Percentiles rank a stretch among this genome's conserved stretches.
phyloP scores from a whole-genome alignment of 2,888 invertebrate genomes.

The Eupeodes luniger region DNA sequence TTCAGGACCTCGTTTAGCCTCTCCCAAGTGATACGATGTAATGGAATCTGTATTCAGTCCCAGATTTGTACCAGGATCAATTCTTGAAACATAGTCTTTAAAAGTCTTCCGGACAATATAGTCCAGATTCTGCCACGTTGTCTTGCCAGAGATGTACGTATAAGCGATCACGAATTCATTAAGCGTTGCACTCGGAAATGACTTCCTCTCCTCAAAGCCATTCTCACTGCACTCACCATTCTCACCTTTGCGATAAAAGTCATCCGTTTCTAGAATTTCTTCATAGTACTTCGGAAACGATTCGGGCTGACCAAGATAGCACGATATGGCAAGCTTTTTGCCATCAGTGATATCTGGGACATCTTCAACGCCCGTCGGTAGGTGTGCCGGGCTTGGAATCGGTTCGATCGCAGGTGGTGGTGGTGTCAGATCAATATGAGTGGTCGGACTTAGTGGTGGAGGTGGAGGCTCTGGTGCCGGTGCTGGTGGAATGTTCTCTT shows the following conservation, averaged over 20 bases:
- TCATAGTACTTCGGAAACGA: constrained; percentile 89
- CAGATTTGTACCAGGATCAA: constrained; percentile 96
- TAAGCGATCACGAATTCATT: constrained; percentile 94
- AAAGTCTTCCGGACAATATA: constrained; percentile 95
- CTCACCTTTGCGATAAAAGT: constrained; percentile 86
- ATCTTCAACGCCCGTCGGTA: constrained; percentile 85
- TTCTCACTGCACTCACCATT: constrained; percentile 84
- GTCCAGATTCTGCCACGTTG: constrained; percentile 97
- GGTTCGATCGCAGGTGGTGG: constrained; percentile 83
- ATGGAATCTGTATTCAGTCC: constrained; percentile 94
- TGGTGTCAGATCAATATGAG: constrained; percentile 84
- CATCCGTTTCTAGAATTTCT: constrained; percentile 88
- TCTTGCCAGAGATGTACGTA: constrained; percentile 95
- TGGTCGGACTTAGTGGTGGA: constrained; percentile 82
- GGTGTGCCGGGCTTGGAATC: constrained; percentile 81
- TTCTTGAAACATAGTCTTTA: constrained; percentile 96
- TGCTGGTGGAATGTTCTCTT: constrained; percentile 83
- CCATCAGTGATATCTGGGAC: constrained; percentile 91
- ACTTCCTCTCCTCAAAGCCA: constrained; percentile 83
- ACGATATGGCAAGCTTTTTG: constrained; percentile 94
- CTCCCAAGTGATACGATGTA: constrained; percentile 96
- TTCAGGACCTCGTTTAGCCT: constrained; percentile 92
- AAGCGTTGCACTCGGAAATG: constrained; percentile 86
- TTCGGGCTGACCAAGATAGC: constrained; percentile 93
- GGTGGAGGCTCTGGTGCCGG: constrained; percentile 84